Percentiles rank a stretch among this genome's conserved stretches.
Evolutionary conservation across 2,113 vertebrate genomes (phyloP).

Genomic region (Gymnobelideus leadbeateri): DNA sequence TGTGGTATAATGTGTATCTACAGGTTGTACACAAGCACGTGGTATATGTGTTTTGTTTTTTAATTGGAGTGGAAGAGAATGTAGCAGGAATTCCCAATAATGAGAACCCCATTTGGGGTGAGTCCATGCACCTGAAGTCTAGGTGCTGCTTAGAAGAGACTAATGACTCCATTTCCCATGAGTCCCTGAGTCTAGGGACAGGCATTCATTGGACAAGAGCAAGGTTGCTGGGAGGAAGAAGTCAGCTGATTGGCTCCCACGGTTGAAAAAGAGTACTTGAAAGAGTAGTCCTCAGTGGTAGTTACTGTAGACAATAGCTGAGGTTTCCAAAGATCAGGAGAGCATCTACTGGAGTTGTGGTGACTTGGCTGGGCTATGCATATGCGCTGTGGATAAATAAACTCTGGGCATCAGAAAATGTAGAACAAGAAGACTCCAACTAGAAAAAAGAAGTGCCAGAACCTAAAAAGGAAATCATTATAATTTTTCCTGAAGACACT

Average conservation of each 20-base stretch:
- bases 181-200: background rate
- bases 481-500: background rate
- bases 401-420: background rate
- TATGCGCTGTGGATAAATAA: background rate
- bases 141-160: background rate
- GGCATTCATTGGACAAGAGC: background rate
- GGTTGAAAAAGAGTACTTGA: background rate
- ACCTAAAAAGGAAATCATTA: background rate
- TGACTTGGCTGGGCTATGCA: background rate
- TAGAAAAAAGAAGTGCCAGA: background rate
- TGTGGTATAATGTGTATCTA: background rate
- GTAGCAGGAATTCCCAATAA: background rate
- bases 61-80: background rate
- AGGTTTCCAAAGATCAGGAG: background rate
- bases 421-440: background rate
- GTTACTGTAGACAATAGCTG: background rate
- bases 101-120: background rate
- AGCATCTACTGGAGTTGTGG: background rate
- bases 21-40: background rate
- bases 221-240: background rate
- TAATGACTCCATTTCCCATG: background rate
- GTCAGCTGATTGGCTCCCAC: background rate
- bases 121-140: background rate
- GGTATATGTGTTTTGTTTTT: background rate
- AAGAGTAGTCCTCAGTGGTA: background rate